A percentile compares a stretch with the other conserved stretches of the same genome.
These are phyloP conservation scores for Orchestes rusci DNA, from an alignment of 2,888 invertebrate species.

Conservation along the genomic window DNA sequence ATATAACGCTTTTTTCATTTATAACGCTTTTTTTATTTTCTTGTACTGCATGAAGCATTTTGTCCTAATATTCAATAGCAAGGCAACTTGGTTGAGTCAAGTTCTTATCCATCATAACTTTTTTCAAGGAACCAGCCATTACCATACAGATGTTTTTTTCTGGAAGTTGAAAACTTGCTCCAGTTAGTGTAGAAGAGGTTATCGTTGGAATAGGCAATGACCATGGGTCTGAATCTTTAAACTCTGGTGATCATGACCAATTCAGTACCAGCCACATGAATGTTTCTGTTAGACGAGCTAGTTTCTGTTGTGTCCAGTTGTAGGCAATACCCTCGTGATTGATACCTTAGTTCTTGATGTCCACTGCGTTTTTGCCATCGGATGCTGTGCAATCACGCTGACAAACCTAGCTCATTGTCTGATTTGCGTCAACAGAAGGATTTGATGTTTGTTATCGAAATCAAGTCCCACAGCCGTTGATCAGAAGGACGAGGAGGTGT, in stretches of 20 bases:
- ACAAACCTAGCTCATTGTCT: slow-evolving; percentile 85
- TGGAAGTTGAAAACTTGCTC: slow-evolving; percentile 86
- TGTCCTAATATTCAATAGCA: slow-evolving; percentile 91
- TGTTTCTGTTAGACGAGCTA: slow-evolving; percentile 88
- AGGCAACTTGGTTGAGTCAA: slow-evolving; percentile 92
- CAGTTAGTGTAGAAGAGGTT: slow-evolving; percentile 93
- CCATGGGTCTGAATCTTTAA: slow-evolving; percentile 88
- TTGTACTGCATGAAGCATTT: slow-evolving; percentile 83
- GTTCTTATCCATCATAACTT: slow-evolving; percentile 81
- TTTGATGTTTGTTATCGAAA: slow-evolving; percentile 85
- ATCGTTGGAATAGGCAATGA: slow-evolving; percentile 94
- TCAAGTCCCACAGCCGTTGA: slow-evolving; percentile 94
- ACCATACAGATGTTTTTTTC: slow-evolving; percentile 93
- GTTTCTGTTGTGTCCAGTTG: slow-evolving; percentile 97
- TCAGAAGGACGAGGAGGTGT: slow-evolving; percentile 75
- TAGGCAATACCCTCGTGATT: slow-evolving; percentile 92
- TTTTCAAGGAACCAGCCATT: slow-evolving; percentile 91
- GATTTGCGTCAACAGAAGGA: slow-evolving; percentile 87
- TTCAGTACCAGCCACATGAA: slow-evolving; percentile 83
- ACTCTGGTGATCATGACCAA: slow-evolving; percentile 89
- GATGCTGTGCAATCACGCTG: slow-evolving; percentile 71
- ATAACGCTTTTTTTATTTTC: slow-evolving; percentile 89
- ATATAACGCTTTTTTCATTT: slow-evolving; percentile 80
- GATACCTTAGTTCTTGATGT: slow-evolving; percentile 51
- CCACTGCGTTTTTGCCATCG: slow-evolving; percentile 53